These are phyloP conservation scores for Lophochroa leadbeateri DNA, from an alignment of 2,113 vertebrate species.

Conservation along the genomic window DNA sequence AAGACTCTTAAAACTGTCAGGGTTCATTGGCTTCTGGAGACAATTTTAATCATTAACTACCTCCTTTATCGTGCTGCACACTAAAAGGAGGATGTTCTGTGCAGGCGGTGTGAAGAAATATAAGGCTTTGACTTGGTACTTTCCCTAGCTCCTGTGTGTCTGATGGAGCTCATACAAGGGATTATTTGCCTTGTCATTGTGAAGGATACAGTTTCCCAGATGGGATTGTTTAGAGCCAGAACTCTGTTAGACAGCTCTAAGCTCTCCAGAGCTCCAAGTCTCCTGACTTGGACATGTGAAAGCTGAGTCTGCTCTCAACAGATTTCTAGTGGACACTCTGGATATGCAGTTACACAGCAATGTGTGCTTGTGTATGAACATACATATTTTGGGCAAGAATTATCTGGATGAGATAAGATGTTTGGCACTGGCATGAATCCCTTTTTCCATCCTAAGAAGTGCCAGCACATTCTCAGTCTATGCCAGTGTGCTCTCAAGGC, in stretches of 20 bases:
- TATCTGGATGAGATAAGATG: not conserved
- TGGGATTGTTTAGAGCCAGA: not conserved
- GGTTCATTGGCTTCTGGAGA: not conserved
- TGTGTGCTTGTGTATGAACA: not conserved
- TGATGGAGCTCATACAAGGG: not conserved
- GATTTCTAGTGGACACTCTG: not conserved
- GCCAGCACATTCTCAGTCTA: not conserved
- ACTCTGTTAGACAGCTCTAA: not conserved
- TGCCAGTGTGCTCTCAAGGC: not conserved
- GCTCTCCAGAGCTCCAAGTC: not conserved
- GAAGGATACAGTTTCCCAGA: not conserved
- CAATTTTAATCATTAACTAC: conserved; percentile 41
- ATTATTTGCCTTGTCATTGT: not conserved
- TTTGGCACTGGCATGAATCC: not conserved
- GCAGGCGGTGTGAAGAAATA: not conserved
- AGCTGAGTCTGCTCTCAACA: not conserved
- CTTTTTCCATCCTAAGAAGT: not conserved
- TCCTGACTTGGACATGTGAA: not conserved
- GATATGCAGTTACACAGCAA: not conserved
- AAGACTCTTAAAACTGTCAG: not conserved
- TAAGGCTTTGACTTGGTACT: not conserved
- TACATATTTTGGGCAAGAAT: not conserved
- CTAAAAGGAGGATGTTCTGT: not conserved
- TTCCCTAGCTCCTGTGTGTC: not conserved
- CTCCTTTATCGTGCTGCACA: not conserved